Evolutionary conservation across 2,113 vertebrate genomes (phyloP).

Genomic region (Rhinoderma darwinii): DNA sequence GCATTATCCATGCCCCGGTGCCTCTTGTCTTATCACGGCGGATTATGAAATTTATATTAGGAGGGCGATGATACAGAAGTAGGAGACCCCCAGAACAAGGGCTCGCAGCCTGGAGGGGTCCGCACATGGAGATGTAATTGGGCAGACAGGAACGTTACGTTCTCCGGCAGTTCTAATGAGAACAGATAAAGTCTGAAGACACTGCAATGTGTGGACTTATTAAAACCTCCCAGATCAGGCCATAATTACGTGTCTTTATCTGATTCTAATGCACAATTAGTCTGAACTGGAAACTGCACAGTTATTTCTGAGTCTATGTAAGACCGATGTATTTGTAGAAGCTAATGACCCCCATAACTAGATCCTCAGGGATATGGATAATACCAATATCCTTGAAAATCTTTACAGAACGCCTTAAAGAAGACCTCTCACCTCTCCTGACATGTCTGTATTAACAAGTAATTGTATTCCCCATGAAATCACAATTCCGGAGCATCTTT

Average conservation of each 20-base stretch:
- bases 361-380: too few relatives aligned
- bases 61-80: background rate
- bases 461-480: too few relatives aligned
- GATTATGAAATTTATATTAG: slow-evolving; percentile 20
- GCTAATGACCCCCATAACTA: too few relatives aligned
- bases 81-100: background rate
- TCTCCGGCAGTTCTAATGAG: background rate
- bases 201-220: background rate
- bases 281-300: background rate
- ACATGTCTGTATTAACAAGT: too few relatives aligned
- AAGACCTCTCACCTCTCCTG: too few relatives aligned
- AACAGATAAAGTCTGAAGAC: background rate
- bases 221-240: slow-evolving; percentile 1
- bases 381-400: too few relatives aligned
- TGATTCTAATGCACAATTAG: background rate
- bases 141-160: background rate
- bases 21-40: background rate
- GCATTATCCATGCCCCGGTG: background rate
- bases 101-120: background rate
- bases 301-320: background rate
- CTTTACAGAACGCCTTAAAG: too few relatives aligned
- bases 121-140: background rate
- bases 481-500: too few relatives aligned
- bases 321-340: background rate
- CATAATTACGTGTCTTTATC: background rate